Evolutionary conservation across 2,797 vertebrate species (phyloP), one percentile per base, ranked within the genome.

Genomic region (Arremon brunneinucha): DNA sequence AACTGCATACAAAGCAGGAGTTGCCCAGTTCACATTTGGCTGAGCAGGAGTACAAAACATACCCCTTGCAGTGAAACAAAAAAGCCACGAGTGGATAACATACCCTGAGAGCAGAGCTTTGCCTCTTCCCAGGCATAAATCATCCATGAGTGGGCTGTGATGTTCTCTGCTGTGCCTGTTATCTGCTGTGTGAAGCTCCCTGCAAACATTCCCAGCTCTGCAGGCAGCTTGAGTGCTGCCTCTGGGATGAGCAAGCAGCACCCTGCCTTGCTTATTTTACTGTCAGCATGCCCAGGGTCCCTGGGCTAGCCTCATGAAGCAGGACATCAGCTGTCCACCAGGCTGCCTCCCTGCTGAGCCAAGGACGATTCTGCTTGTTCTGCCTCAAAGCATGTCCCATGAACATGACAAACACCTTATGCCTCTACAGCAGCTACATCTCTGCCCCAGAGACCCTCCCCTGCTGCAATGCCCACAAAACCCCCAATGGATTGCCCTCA

Each of bases 1-100:
- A 60, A 30, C 10, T 62, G 47, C 34, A 67, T 10, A 4, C 52
- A 39, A 63, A 87, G 24, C 59, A 62, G 60, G n/a, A 65, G 32
- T 15, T 37, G 20, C 6, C 18, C 69, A 17, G 26, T 41, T 55
- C 11, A 1, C 8, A 19, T 17, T 56, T 41, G 49, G 55, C 59
- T 43, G n/a, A 82, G 37, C 34, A 59, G 57, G 26, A 78, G 30
- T 37, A 83, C 30, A 85, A 53, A 87, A 43, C 53, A 50, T 5
- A 39, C 4, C 11, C 52, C 59, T 60, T 57, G 34, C 70, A 59
- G 14, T 21, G 69, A 83, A 70, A 74, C 18, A 76, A 62, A 71
- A 71, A 59, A 77, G 37, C 30, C 62, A 39, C 0, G 0, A 26
- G 17, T 55, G 30, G 59, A 56, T 49, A 64, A 74, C 2, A 3